Evolutionary conservation across 2,113 vertebrate genomes (phyloP).

Genomic region (Phoenicopterus ruber): DNA sequence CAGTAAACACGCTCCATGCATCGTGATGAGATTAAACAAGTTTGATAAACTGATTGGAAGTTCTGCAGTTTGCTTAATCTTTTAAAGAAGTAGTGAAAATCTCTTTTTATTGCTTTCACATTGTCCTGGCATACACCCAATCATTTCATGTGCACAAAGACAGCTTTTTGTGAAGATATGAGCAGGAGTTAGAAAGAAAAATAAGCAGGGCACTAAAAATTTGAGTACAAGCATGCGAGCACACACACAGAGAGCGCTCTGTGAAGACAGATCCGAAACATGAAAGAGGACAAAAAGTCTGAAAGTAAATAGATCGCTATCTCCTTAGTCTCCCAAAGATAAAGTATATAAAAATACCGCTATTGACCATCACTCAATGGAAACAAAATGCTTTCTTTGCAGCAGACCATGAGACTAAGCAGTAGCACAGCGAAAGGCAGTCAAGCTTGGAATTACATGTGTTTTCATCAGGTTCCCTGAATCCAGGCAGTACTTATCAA

Average conservation of each 20-base stretch:
- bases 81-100: not conserved
- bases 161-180: not conserved
- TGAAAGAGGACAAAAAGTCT: not conserved
- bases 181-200: not conserved
- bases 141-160: not conserved
- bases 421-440: not conserved
- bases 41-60: not conserved
- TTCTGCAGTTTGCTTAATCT: not conserved
- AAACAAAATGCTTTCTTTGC: not conserved
- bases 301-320: too few species aligned
- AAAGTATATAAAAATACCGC: not conserved
- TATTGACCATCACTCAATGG: not conserved
- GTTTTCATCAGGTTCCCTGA: not conserved
- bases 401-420: not conserved
- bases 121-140: not conserved
- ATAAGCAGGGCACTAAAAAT: not conserved
- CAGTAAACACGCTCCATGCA: not conserved
- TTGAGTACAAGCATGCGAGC: not conserved
- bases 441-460: not conserved
- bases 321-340: not conserved
- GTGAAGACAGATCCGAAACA: not conserved
- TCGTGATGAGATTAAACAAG: slow-evolving; percentile 11
- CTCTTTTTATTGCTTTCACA: not conserved
- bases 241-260: not conserved
- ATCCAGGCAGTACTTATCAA: not conserved